These are phyloP conservation scores for Cossypha polioptera DNA, from an alignment of 2,797 vertebrate genomes.

Conservation along the genomic window DNA sequence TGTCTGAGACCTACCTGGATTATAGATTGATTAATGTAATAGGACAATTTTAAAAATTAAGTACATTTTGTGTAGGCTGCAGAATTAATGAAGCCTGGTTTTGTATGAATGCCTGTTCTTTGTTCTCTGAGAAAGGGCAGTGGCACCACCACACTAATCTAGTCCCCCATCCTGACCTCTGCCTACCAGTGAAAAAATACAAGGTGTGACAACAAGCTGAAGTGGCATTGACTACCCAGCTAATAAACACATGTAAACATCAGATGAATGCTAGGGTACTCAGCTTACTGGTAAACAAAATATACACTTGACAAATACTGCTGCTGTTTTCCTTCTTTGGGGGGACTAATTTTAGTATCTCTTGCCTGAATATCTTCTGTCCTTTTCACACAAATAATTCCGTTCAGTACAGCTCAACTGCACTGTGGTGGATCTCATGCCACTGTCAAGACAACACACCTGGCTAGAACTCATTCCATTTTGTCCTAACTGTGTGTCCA, in stretches of 20 bases:
- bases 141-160: background rate
- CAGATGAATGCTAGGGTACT: background rate
- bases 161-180: background rate
- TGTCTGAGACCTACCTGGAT: background rate
- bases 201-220: background rate
- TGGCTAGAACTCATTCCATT: background rate
- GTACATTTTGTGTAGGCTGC: background rate
- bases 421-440: background rate
- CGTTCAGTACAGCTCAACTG: background rate
- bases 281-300: background rate
- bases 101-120: background rate
- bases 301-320: background rate
- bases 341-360: background rate
- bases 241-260: background rate
- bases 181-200: background rate
- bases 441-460: rapidly evolving
- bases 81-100: background rate
- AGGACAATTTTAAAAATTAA: background rate
- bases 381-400: background rate
- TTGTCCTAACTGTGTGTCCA: background rate
- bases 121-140: background rate
- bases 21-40: background rate
- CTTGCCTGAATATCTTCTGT: background rate
- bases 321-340: background rate
- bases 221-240: background rate